Evolutionary conservation across 2,113 vertebrate genomes (phyloP), one percentile per base, ranked within the genome.

Genomic region (Columba livia): DNA sequence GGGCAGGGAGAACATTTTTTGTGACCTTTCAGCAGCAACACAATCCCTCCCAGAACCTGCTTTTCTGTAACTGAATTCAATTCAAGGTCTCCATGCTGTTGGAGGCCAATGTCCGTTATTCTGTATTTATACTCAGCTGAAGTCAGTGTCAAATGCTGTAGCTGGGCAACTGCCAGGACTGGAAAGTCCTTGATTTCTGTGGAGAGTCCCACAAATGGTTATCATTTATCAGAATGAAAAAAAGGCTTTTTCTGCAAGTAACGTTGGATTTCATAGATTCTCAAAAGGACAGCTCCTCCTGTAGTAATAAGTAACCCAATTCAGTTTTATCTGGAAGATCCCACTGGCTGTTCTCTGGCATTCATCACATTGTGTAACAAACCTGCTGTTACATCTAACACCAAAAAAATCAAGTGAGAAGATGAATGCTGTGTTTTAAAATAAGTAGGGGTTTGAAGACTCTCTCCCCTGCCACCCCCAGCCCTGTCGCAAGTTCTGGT

Each of bases 181-280:
- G 81, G 29, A 61, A 93, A 74, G 42, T 71, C 61, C 65, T 64
- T 96, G 28, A 89, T 92, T 94, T 89, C 60, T 67, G 51, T 58
- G 26, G 61, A 94, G 66, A 92, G 26, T 78, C 42, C 42, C 61
- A 53, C 12, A 18, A 51, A 66, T 64, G 14, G 28, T 53, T 4
- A 2, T 84, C 34, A 84, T 86, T 94, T 92, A 51, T 84, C 72
- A 86, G 42, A 80, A 74, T 53, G 38, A 62, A 16, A 48, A 48
- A 67, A 64, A 60, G 6, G 24, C 29, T 54, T 36, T 32, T 60
- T 88, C 81, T 86, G 50, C 42, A 94, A 34, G 36, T 64, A 60
- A 58, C 36, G 28, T 10, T 65, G 34, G 14, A 53, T 93, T 82
- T 80, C 3, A 3, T 5, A 67, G 54, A 54, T 60, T 70, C 40